These are phyloP conservation scores for Chelidonichthys spinosus DNA, from an alignment of 2,797 vertebrate species.

Conservation along the genomic window DNA sequence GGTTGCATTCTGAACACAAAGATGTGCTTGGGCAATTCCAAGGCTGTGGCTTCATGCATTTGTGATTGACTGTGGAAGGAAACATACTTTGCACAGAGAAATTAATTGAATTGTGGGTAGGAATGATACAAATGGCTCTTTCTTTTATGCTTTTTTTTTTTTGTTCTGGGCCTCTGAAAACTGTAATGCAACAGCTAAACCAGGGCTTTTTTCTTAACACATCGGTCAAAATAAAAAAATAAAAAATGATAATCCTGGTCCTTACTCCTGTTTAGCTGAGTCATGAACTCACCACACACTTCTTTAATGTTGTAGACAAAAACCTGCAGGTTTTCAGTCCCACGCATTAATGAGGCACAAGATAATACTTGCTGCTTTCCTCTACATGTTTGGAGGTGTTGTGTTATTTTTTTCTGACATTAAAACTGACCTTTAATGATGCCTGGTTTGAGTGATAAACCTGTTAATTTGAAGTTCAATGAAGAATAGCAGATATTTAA, in stretches of 20 bases:
- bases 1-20: constrained; percentile 1
- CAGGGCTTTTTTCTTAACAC: neutral
- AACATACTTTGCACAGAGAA: constrained; percentile 59
- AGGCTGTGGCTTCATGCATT: constrained; percentile 8
- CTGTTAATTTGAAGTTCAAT: neutral
- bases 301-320: neutral
- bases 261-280: neutral
- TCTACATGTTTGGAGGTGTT: neutral
- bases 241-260: neutral
- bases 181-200: constrained; percentile 29
- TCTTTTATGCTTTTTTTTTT: constrained; percentile 20
- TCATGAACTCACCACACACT: neutral
- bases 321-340: neutral
- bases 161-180: constrained; percentile 36
- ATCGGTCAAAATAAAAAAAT: neutral
- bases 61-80: constrained; percentile 40
- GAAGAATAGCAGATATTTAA: neutral
- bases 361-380: neutral
- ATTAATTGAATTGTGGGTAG: constrained; percentile 32
- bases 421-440: neutral
- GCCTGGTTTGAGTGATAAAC: neutral
- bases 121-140: constrained; percentile 7
- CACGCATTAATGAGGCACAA: neutral
- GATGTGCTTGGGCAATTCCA: constrained; percentile 5
- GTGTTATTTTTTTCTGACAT: neutral